Evolutionary conservation across 2,797 vertebrate genomes (phyloP), one percentile per base, ranked within the genome.

Genomic region (Coregonus sp.): DNA sequence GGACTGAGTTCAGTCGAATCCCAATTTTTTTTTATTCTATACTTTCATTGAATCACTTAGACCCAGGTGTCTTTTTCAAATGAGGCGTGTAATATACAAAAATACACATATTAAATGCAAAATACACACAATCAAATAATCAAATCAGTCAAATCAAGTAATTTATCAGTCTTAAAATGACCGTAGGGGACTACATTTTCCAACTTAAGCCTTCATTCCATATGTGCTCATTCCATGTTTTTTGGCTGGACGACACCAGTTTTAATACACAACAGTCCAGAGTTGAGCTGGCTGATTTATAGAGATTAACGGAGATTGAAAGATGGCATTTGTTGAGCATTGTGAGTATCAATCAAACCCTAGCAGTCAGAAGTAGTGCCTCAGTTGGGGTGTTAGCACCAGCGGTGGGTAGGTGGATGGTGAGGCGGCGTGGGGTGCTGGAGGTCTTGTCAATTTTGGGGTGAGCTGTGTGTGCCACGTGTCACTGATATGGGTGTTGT

Each of bases 291-390:
- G 29, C 71, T 73, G 71, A 73, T n/a, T 56, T 59, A 59, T 51
- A 72, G 71, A 73, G 35, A 73, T 73, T 52, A 35, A 33, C 25
- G 18, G 31, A 35, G 52, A 73, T 63, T 20, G 56, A 73, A 63
- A 61, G 54, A 25, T 56, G 52, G 31, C 51, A 59, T 73, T 73
- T 73, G 33, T 40, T 40, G 54, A 73, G 11, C 33, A 12, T 18
- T 14, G 33, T 18, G 16, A 7, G 31, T 47, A 73, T 61, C 61
- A 11, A 61, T 73, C 7, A 61, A 63, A 61, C 31, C 50, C 16
- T 5, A 33, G 51, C 29, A 33, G 20, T 72, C 70, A 72, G 40
- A 54, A 72, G 29, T 15, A 33, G 40, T 47, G 31, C 33, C 56
- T 37, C 29, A 12, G 6, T 11, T 18, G 54, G 52, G 33, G 54